Percentiles rank a stretch among this genome's conserved stretches.
phyloP scores from a whole-genome alignment of 2,113 vertebrate genomes.

The Mirza zaza region DNA sequence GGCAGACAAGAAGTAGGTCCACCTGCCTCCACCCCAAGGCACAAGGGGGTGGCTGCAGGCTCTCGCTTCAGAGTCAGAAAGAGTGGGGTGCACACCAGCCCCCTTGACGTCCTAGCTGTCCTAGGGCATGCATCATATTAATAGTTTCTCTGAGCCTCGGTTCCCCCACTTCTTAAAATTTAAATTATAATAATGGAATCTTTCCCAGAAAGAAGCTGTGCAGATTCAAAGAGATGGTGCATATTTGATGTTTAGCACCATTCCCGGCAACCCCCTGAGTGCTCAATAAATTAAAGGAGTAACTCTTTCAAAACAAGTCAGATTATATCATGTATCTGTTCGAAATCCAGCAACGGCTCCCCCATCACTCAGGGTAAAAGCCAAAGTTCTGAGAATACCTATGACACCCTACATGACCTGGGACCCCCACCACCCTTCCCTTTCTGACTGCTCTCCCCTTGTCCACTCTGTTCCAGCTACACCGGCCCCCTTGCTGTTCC shows the following conservation, averaged over 20 bases:
- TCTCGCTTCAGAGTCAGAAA: background rate
- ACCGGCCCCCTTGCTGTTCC: background rate
- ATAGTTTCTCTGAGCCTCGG: background rate
- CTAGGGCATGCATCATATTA: too few relatives aligned
- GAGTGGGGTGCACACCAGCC: background rate
- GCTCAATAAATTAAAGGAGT: background rate
- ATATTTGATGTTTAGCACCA: background rate
- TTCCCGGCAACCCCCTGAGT: too few relatives aligned
- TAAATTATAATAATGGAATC: background rate
- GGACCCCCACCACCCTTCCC: background rate
- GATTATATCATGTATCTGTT: background rate
- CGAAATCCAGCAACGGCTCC: background rate
- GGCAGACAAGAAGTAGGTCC: background rate
- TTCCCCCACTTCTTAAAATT: background rate
- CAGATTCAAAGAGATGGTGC: background rate
- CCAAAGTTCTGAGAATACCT: too few relatives aligned
- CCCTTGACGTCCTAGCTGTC: too few relatives aligned
- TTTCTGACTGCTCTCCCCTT: background rate
- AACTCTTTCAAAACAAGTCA: background rate
- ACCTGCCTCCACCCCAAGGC: too few relatives aligned
- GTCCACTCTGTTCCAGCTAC: background rate
- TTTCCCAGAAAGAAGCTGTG: background rate
- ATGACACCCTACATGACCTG: accelerated
- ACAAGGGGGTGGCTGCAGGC: accelerated
- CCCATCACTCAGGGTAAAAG: background rate